A percentile compares a stretch with the other conserved stretches of the same genome.
Conservation (phyloP, 2,797 vertebrate genomes). For the Emydoidea blandingii region DNA sequence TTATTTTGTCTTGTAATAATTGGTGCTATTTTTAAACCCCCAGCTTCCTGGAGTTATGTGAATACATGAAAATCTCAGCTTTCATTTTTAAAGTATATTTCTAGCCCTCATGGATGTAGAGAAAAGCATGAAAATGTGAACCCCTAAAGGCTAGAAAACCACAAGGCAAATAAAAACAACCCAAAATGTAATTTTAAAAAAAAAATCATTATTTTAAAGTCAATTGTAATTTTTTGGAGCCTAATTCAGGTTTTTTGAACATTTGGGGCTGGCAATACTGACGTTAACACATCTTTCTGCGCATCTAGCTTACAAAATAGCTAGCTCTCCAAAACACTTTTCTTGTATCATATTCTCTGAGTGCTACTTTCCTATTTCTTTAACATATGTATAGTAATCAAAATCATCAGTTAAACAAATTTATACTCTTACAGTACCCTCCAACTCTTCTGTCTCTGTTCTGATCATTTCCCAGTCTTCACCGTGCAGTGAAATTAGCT, state of each 20-base stretch:
- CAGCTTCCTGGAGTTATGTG: neutral
- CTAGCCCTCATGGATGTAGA: neutral
- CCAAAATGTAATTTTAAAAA: neutral
- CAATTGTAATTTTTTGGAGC: neutral
- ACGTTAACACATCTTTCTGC: neutral
- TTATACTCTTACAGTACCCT: neutral
- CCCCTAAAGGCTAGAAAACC: neutral
- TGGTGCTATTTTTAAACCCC: neutral
- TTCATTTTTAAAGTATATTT: neutral
- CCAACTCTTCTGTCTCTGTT: neutral
- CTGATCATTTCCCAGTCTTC: neutral
- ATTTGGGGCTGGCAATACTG: neutral
- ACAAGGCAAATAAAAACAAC: fast-evolving
- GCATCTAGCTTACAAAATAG: fast-evolving
- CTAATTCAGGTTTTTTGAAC: neutral
- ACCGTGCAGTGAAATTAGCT: neutral
- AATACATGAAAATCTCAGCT: neutral
- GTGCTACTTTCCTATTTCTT: fast-evolving
- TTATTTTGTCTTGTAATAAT: neutral
- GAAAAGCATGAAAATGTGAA: neutral
- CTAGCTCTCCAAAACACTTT: fast-evolving
- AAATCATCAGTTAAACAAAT: neutral
- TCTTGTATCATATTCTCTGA: neutral
- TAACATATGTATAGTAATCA: neutral
- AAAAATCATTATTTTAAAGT: neutral